Conservation (phyloP, 1,140 invertebrate species). For the Tyrophagus putrescentiae region DNA sequence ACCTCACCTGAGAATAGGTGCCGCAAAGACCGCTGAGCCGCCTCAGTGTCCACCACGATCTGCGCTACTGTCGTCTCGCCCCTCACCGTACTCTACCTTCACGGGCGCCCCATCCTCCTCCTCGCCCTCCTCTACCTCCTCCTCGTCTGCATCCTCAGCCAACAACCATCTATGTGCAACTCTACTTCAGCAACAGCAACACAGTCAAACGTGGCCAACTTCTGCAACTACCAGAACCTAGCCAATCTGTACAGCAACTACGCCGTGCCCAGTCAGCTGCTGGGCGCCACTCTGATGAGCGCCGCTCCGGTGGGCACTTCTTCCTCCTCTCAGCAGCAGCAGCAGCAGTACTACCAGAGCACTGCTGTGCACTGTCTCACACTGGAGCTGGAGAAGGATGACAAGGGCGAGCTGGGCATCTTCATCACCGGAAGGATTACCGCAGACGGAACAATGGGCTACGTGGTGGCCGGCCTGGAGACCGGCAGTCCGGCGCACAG, state of each 20-base stretch:
- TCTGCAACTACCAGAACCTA: conserved; percentile 14
- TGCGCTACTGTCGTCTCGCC: neutral
- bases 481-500: conserved; percentile 57
- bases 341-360: neutral
- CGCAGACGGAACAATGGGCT: conserved; percentile 50
- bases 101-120: neutral
- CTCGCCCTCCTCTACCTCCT: neutral
- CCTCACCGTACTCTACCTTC: neutral
- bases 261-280: neutral
- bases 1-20: neutral
- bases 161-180: neutral
- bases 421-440: conserved; percentile 61
- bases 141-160: neutral
- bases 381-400: conserved; percentile 43
- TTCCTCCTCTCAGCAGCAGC: no score
- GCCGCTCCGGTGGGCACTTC: neutral
- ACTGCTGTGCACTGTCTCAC: conserved; percentile 6
- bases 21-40: neutral
- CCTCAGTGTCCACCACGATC: conserved; percentile 7
- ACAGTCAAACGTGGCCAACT: neutral
- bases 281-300: neutral
- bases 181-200: neutral
- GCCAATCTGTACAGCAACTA: conserved; percentile 1
- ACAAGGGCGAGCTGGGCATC: conserved; percentile 58
- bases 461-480: conserved; percentile 65